Percentiles rank a stretch among this genome's conserved stretches.
phyloP scores from a whole-genome alignment of 2,888 invertebrate species.

The Muschampia plurimacula region DNA sequence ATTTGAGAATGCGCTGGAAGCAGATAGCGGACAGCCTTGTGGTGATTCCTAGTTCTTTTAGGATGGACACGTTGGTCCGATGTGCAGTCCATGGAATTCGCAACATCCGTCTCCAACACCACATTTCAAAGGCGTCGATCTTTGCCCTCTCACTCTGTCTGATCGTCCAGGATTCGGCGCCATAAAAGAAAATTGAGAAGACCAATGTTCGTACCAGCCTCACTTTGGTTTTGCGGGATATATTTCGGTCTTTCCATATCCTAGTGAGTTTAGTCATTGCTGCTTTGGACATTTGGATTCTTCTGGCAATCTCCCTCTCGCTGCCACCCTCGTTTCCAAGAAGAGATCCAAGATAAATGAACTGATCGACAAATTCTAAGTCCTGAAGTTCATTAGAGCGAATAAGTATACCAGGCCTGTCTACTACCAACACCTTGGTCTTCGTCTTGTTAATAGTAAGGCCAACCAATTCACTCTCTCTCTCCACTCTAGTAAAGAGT shows the following conservation, averaged over 20 bases:
- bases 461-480: background rate
- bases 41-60: too few species aligned
- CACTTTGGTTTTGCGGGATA: too few species aligned
- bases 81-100: too few species aligned
- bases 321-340: slow-evolving; percentile 6
- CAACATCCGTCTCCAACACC: background rate
- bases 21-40: background rate
- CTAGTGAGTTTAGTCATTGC: too few species aligned
- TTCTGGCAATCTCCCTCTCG: too few species aligned
- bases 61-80: too few species aligned
- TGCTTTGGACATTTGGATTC: too few species aligned
- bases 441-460: background rate
- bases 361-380: slow-evolving; percentile 12
- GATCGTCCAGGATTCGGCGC: background rate
- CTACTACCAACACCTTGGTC: slow-evolving; percentile 1
- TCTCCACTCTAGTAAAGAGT: too few species aligned
- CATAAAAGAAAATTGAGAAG: slow-evolving; percentile 21
- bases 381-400: slow-evolving; percentile 18
- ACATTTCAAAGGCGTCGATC: too few species aligned
- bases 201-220: background rate
- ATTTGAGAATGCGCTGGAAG: background rate
- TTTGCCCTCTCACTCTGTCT: background rate
- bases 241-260: too few species aligned
- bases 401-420: slow-evolving; percentile 2
- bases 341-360: slow-evolving; percentile 11